Base-by-base conservation (phyloP, 2,888 invertebrate species). In the Vesta saturnalis region DNA sequence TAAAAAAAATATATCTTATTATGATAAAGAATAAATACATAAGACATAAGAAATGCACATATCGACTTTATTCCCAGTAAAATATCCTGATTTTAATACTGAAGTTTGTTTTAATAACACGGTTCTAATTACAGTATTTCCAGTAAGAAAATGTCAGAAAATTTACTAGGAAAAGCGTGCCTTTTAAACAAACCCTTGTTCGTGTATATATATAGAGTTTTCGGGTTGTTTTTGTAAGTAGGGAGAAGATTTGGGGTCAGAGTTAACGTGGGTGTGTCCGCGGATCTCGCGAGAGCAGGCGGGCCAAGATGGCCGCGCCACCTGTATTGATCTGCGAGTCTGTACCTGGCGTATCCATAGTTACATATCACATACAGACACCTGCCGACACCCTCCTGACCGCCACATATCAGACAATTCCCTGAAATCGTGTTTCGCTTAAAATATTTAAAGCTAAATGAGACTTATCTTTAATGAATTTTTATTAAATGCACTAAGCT, bases 271-370 rank as follows among this genome's bases (percentile, higher is more conserved):
- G 78, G 78, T 78, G 79, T 77, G 78, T 75, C 77, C 74, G 72
- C 74, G 74, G 76, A 80, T 82, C 82, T 82, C 82, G 77, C 78
- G 81, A 81, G 82, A 82, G 82, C 81, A 81, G 79, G 78, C 80
- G 79, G 80, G 79, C 80, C 80, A 81, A 81, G 79, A 81, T 81
- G 81, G 81, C 81, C 79, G 76, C 80, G 76, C 76, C 77, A 76
- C 76, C 74, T 73, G 77, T 80, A 80, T 80, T 78, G 81, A 80
- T 80, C 80, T 80, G 77, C 77, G 78, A 78, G 78, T 81, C 80
- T 82, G 80, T 79, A 80, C 80, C 79, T 79, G 78, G 74, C 79
- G 77, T 81, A 75, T 74, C 77, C 77, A 80, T 80, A 78, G 76
- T 73, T 76, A 80, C 80, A 80, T 79, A 80, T 81, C 79, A 81